Evolutionary conservation across 2,888 invertebrate species (phyloP).

Genomic region (Aricia artaxerxes): DNA sequence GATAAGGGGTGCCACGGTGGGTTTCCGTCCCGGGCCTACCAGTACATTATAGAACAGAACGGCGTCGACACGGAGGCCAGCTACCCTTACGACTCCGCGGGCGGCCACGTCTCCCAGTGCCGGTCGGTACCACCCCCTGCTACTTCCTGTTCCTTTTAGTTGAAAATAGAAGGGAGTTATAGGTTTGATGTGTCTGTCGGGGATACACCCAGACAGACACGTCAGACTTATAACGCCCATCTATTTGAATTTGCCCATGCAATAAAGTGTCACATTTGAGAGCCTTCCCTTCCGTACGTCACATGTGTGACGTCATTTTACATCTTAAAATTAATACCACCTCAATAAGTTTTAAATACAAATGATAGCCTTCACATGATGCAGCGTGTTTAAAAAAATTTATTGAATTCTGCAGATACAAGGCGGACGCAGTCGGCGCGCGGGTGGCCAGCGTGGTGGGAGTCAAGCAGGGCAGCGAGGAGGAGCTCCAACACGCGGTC

Average conservation of each 20-base stretch:
- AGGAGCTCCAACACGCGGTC: constrained; percentile 85
- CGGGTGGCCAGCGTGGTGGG: constrained; percentile 89
- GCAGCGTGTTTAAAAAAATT: not conserved
- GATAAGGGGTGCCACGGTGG: constrained; percentile 88
- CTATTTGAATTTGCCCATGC: too few species aligned
- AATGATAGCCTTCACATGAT: too few species aligned
- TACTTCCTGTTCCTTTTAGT: too few species aligned
- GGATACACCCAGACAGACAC: too few species aligned
- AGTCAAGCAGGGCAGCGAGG: constrained; percentile 85
- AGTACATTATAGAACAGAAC: constrained; percentile 87
- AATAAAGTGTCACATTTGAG: too few species aligned
- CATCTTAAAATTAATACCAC: too few species aligned
- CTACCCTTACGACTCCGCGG: constrained; percentile 85
- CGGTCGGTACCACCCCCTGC: not conserved
- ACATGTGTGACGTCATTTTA: too few species aligned
- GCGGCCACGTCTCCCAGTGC: not conserved
- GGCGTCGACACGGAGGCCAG: constrained; percentile 90
- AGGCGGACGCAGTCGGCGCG: constrained; percentile 78
- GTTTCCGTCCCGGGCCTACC: constrained; percentile 92
- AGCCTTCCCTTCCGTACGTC: too few species aligned
- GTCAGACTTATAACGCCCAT: too few species aligned
- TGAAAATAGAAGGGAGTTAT: too few species aligned
- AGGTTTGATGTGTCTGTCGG: too few species aligned
- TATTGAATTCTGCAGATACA: not conserved
- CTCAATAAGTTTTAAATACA: too few species aligned